Evolutionary conservation across 35 echinoderm and acorn worm species (phyloP), one percentile per base, ranked within the genome.

Genomic region (Apostichopus californicus): DNA sequence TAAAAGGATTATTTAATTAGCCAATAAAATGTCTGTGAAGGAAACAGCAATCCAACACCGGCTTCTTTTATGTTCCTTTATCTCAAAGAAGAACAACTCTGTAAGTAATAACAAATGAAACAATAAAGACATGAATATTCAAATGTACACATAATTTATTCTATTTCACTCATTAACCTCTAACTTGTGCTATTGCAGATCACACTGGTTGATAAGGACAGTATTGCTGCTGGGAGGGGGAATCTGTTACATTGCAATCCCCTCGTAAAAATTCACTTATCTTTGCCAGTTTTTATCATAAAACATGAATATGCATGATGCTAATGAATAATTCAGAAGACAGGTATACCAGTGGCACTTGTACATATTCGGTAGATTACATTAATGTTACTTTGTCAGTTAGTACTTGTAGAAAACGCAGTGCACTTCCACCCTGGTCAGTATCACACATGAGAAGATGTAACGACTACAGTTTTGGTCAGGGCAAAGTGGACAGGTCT

Each of bases 141-240:
- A 55, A 83, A 83, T 83, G 80, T 83, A 83, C 80, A 83, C 80
- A 83, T 83, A 83, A 83, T 83, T 83, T 83, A 83, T 83, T 83
- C 80, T 83, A 83, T 55, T 83, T 83, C 26, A 83, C 52, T 34
- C 18, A 46, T 46, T 46, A 46, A 46, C 34, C 34, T 46, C 55
- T 46, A 53, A 83, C 80, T 83, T 83, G 80, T 83, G 80, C 80
- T 83, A 83, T 83, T 83, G 80, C 80, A 79, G 55, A 83, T 83
- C 52, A 83, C 55, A 83, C 80, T 83, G 80, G 80, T 46, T 83
- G 80, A 53, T 83, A 83, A 46, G 80, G 55, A 83, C 80, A 46
- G 80, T 83, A 83, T 83, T 83, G 80, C 80, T 83, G 55, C 80
- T 46, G 34, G 34, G 34, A 46, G 34, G 34, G 34, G 34, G 34